Base-by-base conservation (phyloP, 2,888 invertebrate genomes). In the Agrochola macilenta region DNA sequence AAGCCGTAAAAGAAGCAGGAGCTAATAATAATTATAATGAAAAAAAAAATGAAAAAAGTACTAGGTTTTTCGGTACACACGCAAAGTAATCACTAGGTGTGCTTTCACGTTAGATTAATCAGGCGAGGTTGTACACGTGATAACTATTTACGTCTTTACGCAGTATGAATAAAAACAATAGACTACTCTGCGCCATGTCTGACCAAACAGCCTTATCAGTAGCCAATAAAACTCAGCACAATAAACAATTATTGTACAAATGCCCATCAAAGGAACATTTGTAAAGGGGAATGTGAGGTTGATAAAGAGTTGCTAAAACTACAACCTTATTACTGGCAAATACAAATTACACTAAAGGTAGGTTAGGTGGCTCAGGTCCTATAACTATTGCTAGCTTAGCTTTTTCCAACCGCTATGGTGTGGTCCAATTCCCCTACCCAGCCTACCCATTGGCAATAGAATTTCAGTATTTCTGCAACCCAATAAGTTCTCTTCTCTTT, bases 161-260 rank as follows among this genome's bases (percentile, higher is more conserved):
- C 26, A 58, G 14, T 49, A 30, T 61, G 49, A 69, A 69, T 30
- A 64, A 9, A 64, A 77, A 82, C 70, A 77, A 81, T 77, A 30
- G 57, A 76, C 39, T 61, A 57, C 12, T 52, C 14, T 39, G 26
- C 0, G 1, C n/a, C 14, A 54, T 39, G 11, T 75, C 23, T 49
- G 11, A 54, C 35, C 9, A 17, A 43, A 58, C 26, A 52, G 20
- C 17, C 46, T 69, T 64, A 81, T 65, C 65, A 69, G 60, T 57
- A 81, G 52, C 8, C 11, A 68, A 60, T 61, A 14, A 26, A 81
- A 73, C 30, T 20, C 23, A 58, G 2, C 58, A 69, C 26, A 69
- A 39, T 57, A 69, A 26, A 39, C 11, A 69, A 14, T 68, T 49
- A 14, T 68, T 49, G 14, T 49, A 30, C 30, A 30, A 66, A 46